Evolutionary conservation across 2,888 invertebrate genomes (phyloP), one percentile per base, ranked within the genome.

Genomic region (Chydorus sphaericus): DNA sequence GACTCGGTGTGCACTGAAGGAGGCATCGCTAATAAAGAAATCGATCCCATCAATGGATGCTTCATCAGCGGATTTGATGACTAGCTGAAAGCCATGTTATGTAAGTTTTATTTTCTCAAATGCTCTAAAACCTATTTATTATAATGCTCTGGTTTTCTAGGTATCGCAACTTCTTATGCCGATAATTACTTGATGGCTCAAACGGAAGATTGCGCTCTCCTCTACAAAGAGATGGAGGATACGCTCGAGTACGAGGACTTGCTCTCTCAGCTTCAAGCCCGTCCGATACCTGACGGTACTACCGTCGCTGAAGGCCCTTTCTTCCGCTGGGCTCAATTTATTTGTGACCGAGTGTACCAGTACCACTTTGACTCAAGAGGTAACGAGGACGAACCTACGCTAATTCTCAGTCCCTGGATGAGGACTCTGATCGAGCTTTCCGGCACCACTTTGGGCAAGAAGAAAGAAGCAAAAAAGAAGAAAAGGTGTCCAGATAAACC

Each of bases 41-140:
- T 86, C 64, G 88, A 88, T 1, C 88, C 88, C 1, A 84, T 89
- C 63, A 82, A 82, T 67, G 84, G 85, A 70, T 89, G 89, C 88
- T 86, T 76, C 72, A 79, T 84, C 39, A 79, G 83, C 60, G 87
- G 87, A 8, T 87, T 82, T 71, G 88, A 88, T 70, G 86, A 85
- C 33, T 87, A 87, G 29, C 78, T 80, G 61, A 77, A 77, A 62
- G 81, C 83, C 57, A 75, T 85, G 53, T 77, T 88, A 54, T 44
- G 44, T 44, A 44, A 23, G 44, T 44, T 20, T 2, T 2, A 20
- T 3, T 38, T 14, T 20, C 7, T 16, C 11, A 16, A 3, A 36
- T 6, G 4, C 16, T 36, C n/a, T n/a, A n/a, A n/a, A n/a, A n/a
- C n/a, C n/a, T n/a, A n/a, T n/a, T n/a, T n/a, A n/a, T n/a, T n/a